Base-by-base conservation (phyloP, 1,140 invertebrate genomes). In the Drosophila kanapiae region DNA sequence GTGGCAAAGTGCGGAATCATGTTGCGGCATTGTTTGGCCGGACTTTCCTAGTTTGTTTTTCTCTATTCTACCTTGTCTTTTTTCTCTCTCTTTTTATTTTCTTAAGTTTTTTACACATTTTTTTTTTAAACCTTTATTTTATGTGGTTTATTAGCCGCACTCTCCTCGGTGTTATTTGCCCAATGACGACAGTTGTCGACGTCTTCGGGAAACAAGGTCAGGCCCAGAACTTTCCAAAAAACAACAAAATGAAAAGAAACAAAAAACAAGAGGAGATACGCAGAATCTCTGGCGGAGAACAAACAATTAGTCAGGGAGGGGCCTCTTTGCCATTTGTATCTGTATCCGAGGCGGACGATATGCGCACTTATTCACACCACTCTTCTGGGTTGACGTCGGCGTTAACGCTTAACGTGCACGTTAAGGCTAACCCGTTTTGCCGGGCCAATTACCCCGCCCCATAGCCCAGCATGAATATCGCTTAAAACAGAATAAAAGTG, bases 221-320 rank as follows among this genome's bases (percentile, higher is more conserved):
- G 57, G 45, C 67, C 72, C 49, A 87, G 80, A 88, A 88, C 84
- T 90, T 90, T 88, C 84, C 71, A 77, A 86, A 82, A 77, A 9
- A 71, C 47, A 80, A 80, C 57, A 74, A 48, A 16, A 51, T 16
- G 38, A 47, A 56, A 58, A n/a, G n/a, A n/a, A n/a, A n/a, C 38
- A 35, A 63, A 53, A 53, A 47, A 58, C 18, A 38, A 27, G 49
- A 33, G 75, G 38, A 77, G 54, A 67, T 45, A 59, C 57, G 65
- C 61, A 56, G 56, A 61, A 54, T 54, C 58, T 54, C 53, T 38
- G 38, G 68, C 70, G 57, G 42, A 69, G 76, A 78, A 64, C 60
- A 88, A 90, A 87, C 84, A 90, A 90, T 88, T 88, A 84, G 84
- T 88, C 80, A 88, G 76, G 77, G 78, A 69, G 64, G 63, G 68